Evolutionary conservation across 2,888 invertebrate genomes (phyloP), one percentile per base, ranked within the genome.

Genomic region (Spilosoma lubricipeda): DNA sequence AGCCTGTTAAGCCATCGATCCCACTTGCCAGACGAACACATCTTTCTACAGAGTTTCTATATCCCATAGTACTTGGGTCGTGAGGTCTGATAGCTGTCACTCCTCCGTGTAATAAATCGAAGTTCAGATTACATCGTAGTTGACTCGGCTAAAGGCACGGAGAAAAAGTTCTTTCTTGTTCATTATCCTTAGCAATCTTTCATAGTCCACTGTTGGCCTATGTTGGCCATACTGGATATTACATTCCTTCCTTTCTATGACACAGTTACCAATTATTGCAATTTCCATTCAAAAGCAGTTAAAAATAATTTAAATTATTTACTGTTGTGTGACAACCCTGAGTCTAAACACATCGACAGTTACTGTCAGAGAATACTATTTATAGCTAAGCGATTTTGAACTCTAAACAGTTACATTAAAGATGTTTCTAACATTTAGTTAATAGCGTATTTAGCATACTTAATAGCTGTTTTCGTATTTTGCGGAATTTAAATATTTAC

Each of bases 401-500:
- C 73, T 72, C 42, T 77, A 75, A 3, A 8, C 4, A 1, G 59
- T 3, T 0, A 0, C 0, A 59, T 66, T 66, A 68, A 68, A 72
- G 52, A 66, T 27, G 67, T 36, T 68, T 30, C 27, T 11, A 20
- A n/a, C 13, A 1, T 65, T 45, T 69, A 52, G 1, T 65, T 45
- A 71, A 52, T 33, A 73, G 42, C 13, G 36, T 74, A 59, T 71
- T 79, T 39, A 67, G 74, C 63, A 69, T 72, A 78, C 56, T 36
- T 63, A 77, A 73, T 68, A 52, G 67, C 70, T 78, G 75, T 77
- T 82, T 81, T 77, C 77, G 70, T 80, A 80, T 76, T 81, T 77
- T 67, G 80, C 75, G 56, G 65, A 77, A 77, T 77, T 76, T 72
- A 80, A 83, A 83, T 77, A 83, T 85, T 85, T 83, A 75, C 77